These are phyloP conservation scores for Spisula subtruncata DNA, from an alignment of 2,888 invertebrate genomes.

Conservation along the genomic window DNA sequence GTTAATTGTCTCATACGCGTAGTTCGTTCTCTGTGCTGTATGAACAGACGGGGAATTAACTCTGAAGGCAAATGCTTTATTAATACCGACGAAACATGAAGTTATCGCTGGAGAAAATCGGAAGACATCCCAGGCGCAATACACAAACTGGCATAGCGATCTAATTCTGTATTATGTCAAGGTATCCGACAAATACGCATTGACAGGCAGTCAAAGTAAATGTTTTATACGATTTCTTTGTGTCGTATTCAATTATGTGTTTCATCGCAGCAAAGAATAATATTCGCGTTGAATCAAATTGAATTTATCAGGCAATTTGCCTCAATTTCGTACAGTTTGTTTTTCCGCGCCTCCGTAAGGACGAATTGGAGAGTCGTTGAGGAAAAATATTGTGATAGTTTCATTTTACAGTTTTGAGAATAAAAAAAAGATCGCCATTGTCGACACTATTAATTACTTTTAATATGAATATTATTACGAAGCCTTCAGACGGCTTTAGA, in stretches of 20 bases:
- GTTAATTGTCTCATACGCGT: neutral
- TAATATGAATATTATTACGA: neutral
- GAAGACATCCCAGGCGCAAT: constrained; percentile 56
- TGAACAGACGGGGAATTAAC: constrained; percentile 50
- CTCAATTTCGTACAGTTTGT: constrained; percentile 54
- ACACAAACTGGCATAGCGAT: constrained; percentile 56
- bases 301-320: constrained; percentile 70
- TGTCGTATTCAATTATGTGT: constrained; percentile 67
- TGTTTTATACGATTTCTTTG: constrained; percentile 72
- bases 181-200: constrained; percentile 63
- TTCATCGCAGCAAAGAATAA: constrained; percentile 62
- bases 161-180: constrained; percentile 64
- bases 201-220: constrained; percentile 70
- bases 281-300: constrained; percentile 70
- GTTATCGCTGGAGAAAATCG: constrained; percentile 63
- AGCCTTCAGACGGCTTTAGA: neutral
- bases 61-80: constrained; percentile 65
- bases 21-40: constrained; percentile 32
- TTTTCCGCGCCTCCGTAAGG: neutral
- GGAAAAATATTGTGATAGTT: neutral
- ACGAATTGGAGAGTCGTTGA: neutral
- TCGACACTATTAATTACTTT: neutral
- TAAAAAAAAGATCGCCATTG: neutral
- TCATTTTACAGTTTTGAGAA: neutral
- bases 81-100: constrained; percentile 67